A percentile compares a stretch with the other conserved stretches of the same genome.
phyloP scores from a whole-genome alignment of 37 sponge, comb jelly and placozoan species.

The Spongilla lacustris region DNA sequence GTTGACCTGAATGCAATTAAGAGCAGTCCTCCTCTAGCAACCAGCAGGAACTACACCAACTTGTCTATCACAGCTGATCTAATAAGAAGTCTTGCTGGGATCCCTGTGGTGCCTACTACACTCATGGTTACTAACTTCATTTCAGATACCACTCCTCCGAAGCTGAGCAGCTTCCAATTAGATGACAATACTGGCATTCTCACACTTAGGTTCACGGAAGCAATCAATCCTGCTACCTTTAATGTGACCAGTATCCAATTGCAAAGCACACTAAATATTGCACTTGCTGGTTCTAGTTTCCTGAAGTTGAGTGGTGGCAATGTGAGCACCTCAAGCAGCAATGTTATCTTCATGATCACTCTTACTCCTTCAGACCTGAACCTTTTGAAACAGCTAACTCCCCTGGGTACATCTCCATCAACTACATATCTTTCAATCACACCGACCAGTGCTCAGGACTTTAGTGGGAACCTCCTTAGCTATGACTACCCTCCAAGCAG shows the following conservation, averaged over 20 bases:
- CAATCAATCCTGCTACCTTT: slow-evolving; percentile 66
- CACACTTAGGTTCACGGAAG: slow-evolving; percentile 83
- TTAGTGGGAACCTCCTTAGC: slow-evolving; percentile 58
- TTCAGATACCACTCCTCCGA: slow-evolving; percentile 68
- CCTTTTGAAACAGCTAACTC: slow-evolving; percentile 35
- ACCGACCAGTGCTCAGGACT: slow-evolving; percentile 58
- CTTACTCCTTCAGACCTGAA: slow-evolving; percentile 62
- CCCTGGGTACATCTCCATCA: slow-evolving; percentile 53
- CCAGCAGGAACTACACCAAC: slow-evolving; percentile 47
- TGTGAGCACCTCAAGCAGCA: slow-evolving; percentile 23
- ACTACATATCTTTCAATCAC: slow-evolving; percentile 80
- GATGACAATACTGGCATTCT: slow-evolving; percentile 65
- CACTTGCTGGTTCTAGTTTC: not conserved
- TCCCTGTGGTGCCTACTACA: slow-evolving; percentile 39
- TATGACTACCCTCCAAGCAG: not conserved
- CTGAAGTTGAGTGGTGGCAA: slow-evolving; percentile 48
- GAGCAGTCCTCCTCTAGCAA: slow-evolving; percentile 60
- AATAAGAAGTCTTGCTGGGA: slow-evolving; percentile 53
- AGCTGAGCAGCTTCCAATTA: slow-evolving; percentile 56
- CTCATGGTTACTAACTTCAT: slow-evolving; percentile 42
- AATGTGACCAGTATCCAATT: slow-evolving; percentile 65
- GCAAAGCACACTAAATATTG: slow-evolving; percentile 29
- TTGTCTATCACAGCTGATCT: slow-evolving; percentile 72
- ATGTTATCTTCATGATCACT: slow-evolving; percentile 38
- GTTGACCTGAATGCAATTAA: slow-evolving; percentile 85